Base-by-base conservation (phyloP, 2,113 vertebrate genomes). In the Pomatorhinus ruficollis region DNA sequence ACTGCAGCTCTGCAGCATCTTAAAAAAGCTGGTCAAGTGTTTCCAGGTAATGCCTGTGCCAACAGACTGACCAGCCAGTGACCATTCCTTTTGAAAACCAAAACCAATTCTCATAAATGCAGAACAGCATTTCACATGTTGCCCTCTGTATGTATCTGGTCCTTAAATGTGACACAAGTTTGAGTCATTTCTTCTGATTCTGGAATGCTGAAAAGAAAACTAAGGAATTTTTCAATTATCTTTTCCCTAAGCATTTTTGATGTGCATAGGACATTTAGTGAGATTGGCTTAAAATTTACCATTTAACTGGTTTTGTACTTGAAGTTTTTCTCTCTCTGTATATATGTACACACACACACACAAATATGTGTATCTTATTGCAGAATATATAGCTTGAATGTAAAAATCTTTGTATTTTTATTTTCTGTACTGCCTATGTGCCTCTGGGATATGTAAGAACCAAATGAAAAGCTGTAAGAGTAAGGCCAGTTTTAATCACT, bases 331-430 rank as follows among this genome's bases (percentile, higher is more conserved):
- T 83, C 45, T 89, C 18, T 89, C 6, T 95, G 4, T 81, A 37
- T 78, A 49, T 87, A 52, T 47, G 8, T n/a, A 31, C 21, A 78
- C 44, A 92, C n/a, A 77, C n/a, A 80, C 7, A 44, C 11, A 44
- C 1, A 64, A 7, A 54, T 49, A 52, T 52, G 37, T 52, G 74
- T 84, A 84, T 83, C 77, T 93, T 89, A 89, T 30, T 64, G 77
- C 66, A 92, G 87, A 90, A 93, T 84, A 88, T 88, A 75, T 33
- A 81, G 31, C 70, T 71, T 53, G 49, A 94, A 83, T 91, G 81
- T 93, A 95, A 95, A 94, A 92, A 59, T 79, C 71, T 92, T 87
- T 95, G 59, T 95, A 94, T 96, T 91, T 94, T 94, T 95, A 93
- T 96, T 95, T 96, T 93, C 87, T 95, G 74, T 86, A 91, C 79